phyloP scores from a whole-genome alignment of 2,888 invertebrate genomes.

The Sipunculus nudus region DNA sequence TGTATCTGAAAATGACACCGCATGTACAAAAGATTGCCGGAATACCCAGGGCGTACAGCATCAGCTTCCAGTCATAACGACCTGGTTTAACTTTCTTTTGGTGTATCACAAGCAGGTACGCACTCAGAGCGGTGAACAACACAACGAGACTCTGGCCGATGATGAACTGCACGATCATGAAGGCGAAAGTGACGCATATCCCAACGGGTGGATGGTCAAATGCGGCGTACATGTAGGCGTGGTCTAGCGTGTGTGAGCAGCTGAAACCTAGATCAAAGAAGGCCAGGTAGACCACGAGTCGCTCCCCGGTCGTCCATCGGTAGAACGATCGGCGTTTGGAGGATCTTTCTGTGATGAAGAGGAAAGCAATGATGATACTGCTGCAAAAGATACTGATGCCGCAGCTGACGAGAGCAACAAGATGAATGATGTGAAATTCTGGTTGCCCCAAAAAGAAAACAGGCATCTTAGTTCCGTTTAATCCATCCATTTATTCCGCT shows the following conservation, averaged over 20 bases:
- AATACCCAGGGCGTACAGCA: constrained; percentile 1
- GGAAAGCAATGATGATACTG: too few relatives aligned
- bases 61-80: constrained; percentile 18
- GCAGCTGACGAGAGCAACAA: too few relatives aligned
- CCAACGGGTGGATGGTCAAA: constrained; percentile 17
- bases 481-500: too few relatives aligned
- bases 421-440: too few relatives aligned
- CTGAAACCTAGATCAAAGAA: constrained; percentile 9
- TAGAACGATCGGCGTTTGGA: too few relatives aligned
- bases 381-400: too few relatives aligned
- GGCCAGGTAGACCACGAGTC: constrained; percentile 20
- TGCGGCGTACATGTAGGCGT: constrained; percentile 21
- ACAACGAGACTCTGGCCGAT: constrained; percentile 25
- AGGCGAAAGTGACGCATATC: constrained; percentile 18
- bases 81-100: constrained; percentile 19
- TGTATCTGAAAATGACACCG: too few relatives aligned
- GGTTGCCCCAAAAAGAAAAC: too few relatives aligned
- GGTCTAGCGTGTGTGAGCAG: constrained; percentile 24
- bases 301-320: too few relatives aligned
- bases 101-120: constrained; percentile 22
- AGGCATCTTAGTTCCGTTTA: too few relatives aligned
- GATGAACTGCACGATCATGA: constrained; percentile 26
- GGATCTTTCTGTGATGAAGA: too few relatives aligned
- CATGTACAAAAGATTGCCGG: constrained; percentile 6
- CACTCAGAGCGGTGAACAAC: constrained; percentile 25